Conservation (phyloP, 2,113 vertebrate species). For the Recurvirostra avosetta region DNA sequence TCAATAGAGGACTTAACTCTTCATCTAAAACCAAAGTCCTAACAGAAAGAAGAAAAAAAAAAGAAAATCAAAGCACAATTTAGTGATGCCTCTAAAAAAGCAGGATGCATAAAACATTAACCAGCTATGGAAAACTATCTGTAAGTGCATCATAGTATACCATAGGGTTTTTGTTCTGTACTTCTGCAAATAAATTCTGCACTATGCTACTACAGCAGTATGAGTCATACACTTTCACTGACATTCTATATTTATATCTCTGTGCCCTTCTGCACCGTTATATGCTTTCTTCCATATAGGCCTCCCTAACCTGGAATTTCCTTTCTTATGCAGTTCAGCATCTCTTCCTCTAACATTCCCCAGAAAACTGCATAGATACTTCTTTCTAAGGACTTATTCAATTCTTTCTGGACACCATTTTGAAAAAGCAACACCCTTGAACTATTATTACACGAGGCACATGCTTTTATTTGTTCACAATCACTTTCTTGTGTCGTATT, state of each 20-base stretch:
- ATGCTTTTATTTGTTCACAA: background rate
- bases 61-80: constrained; percentile 10
- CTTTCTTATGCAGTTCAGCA: background rate
- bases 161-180: constrained; percentile 43
- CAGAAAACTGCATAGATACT: background rate
- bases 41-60: background rate
- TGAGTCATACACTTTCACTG: constrained; percentile 56
- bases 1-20: constrained; percentile 55
- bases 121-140: constrained; percentile 27
- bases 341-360: background rate
- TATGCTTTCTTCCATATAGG: background rate
- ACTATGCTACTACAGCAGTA: constrained; percentile 53
- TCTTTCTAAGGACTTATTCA: background rate
- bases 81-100: background rate
- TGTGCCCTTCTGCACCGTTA: constrained; percentile 31
- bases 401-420: background rate
- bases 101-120: constrained; percentile 49
- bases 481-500: background rate
- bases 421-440: background rate
- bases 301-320: constrained; percentile 3
- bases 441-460: background rate
- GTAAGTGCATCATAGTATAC: constrained; percentile 34
- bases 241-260: constrained; percentile 53
- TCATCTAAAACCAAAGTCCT: constrained; percentile 35
- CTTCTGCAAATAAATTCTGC: constrained; percentile 59